A percentile compares a stretch with the other conserved stretches of the same genome.
phyloP scores from a whole-genome alignment of 2,888 invertebrate genomes.

The Eupithecia dodoneata region DNA sequence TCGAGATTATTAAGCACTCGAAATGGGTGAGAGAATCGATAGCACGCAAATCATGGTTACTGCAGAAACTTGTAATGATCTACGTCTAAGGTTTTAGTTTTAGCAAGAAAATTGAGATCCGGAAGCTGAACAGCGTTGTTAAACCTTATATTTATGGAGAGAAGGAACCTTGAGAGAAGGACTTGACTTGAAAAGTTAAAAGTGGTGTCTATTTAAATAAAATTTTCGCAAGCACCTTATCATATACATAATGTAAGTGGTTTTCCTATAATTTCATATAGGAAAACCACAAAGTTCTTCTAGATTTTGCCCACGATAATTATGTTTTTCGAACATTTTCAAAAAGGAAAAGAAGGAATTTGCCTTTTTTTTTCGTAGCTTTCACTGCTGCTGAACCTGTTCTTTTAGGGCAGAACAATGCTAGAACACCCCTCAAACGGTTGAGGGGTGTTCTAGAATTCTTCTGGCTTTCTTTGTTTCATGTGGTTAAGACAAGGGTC shows the following conservation, averaged over 20 bases:
- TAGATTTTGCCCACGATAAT: background rate
- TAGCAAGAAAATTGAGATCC: background rate
- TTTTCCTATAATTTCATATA: background rate
- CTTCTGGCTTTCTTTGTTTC: no score
- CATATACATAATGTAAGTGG: no score
- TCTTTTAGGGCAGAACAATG: background rate
- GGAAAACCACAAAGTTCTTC: background rate
- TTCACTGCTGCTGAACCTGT: background rate
- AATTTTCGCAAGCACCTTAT: background rate
- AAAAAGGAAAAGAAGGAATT: no score
- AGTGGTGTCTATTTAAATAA: background rate
- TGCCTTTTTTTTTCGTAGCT: background rate
- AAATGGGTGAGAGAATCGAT: constrained; percentile 63
- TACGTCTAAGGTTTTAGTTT: background rate
- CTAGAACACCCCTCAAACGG: background rate
- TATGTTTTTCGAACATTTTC: background rate
- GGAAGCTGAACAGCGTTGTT: background rate
- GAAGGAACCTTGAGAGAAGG: background rate
- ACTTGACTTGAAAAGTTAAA: background rate
- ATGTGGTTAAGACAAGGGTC: background rate
- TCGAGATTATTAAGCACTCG: constrained; percentile 75
- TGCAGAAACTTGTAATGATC: background rate
- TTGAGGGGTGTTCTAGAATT: no score
- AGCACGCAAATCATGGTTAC: constrained; percentile 62
- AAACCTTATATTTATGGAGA: background rate